Percentiles rank a stretch among this genome's conserved stretches.
These are phyloP conservation scores for Apocheima hispidaria DNA, from an alignment of 2,888 invertebrate genomes.

Conservation along the genomic window DNA sequence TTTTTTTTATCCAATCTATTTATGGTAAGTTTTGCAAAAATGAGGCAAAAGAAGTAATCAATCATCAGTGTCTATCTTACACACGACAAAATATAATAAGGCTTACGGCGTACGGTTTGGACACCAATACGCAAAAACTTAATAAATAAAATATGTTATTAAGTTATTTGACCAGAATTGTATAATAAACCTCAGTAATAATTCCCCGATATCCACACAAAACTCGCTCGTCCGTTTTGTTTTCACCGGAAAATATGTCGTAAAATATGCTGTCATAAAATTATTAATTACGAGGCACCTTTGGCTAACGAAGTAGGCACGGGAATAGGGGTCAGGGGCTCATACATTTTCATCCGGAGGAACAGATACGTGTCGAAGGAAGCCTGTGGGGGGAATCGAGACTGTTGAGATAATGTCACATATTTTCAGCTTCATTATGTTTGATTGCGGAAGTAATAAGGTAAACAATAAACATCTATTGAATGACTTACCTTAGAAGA, in stretches of 20 bases:
- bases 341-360: slow-evolving; percentile 36
- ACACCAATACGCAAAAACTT: not conserved
- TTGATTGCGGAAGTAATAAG: too few relatives aligned
- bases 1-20: too few relatives aligned
- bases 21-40: too few relatives aligned
- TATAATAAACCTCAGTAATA: slow-evolving; percentile 15
- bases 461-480: too few relatives aligned
- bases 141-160: not conserved
- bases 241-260: slow-evolving; percentile 36
- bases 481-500: too few relatives aligned
- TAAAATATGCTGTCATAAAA: slow-evolving; percentile 42
- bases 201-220: slow-evolving; percentile 17
- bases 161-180: not conserved
- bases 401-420: not conserved
- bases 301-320: slow-evolving; percentile 36
- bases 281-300: slow-evolving; percentile 44
- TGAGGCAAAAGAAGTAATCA: too few relatives aligned
- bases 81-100: too few relatives aligned
- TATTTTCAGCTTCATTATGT: too few relatives aligned
- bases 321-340: slow-evolving; percentile 29
- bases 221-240: slow-evolving; percentile 33
- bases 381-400: not conserved
- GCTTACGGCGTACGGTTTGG: too few relatives aligned
- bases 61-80: too few relatives aligned
- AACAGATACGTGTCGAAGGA: not conserved